phyloP scores from a whole-genome alignment of 2,113 vertebrate genomes.

The Phaetusa simplex region DNA sequence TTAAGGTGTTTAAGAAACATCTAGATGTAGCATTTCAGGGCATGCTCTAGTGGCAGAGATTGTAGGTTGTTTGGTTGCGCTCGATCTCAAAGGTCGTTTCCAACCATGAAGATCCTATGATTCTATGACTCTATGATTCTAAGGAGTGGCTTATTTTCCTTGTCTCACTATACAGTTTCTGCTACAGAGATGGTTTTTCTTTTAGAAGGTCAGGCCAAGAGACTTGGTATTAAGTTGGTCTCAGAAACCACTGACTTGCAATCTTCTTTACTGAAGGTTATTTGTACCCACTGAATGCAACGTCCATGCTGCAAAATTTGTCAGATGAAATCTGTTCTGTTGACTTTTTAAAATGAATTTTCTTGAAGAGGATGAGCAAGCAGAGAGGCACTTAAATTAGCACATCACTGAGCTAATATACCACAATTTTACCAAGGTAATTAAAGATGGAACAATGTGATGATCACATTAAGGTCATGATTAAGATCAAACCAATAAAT shows the following conservation, averaged over 20 bases:
- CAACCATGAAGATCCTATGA: too few relatives aligned
- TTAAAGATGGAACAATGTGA: conserved; percentile 11
- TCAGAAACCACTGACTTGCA: not conserved
- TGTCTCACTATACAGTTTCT: not conserved
- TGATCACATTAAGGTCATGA: not conserved
- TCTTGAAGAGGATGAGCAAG: conserved; percentile 26
- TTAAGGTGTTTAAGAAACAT: not conserved
- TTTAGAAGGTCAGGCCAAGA: not conserved
- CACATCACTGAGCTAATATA: conserved; percentile 10
- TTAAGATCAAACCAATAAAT: not conserved
- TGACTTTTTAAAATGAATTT: conserved; percentile 48
- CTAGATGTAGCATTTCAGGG: too few relatives aligned
- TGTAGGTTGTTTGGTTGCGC: too few relatives aligned
- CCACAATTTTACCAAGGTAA: not conserved
- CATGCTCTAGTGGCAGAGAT: too few relatives aligned
- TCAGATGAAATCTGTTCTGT: conserved; percentile 8
- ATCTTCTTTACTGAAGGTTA: not conserved
- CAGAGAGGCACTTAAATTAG: conserved; percentile 29
- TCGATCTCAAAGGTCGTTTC: too few relatives aligned
- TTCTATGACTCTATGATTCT: too few relatives aligned
- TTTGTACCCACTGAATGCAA: not conserved
- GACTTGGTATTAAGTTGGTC: not conserved
- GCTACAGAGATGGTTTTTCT: not conserved
- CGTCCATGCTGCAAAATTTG: not conserved
- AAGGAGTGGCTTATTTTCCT: not conserved